Conservation (phyloP, 2,113 vertebrate species). For the Epinephelus cyanopodus region DNA sequence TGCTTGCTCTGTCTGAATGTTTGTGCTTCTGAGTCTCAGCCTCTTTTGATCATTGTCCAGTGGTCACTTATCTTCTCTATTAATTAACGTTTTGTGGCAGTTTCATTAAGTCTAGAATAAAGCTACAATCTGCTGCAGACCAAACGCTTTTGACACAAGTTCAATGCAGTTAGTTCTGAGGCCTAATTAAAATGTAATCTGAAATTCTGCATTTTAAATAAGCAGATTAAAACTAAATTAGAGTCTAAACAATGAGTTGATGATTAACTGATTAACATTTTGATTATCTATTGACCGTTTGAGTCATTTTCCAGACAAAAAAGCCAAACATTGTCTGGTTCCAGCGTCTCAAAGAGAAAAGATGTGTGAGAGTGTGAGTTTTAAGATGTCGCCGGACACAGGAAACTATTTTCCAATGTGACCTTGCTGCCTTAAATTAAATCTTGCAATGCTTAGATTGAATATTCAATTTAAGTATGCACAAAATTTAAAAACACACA, state of each 20-base stretch:
- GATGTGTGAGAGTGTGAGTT: neutral
- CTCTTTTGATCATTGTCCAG: conserved; percentile 31
- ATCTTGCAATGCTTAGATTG: neutral
- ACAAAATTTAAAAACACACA: neutral
- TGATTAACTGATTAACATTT: conserved; percentile 19
- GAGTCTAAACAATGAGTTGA: neutral
- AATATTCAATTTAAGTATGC: neutral
- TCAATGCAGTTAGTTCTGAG: conserved; percentile 2
- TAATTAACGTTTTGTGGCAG: conserved; percentile 2
- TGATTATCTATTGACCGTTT: neutral
- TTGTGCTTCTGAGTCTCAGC: conserved; percentile 19
- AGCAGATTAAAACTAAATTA: conserved; percentile 3
- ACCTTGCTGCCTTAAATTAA: neutral
- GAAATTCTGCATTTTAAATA: conserved; percentile 1
- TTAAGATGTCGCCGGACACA: neutral
- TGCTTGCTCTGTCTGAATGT: neutral
- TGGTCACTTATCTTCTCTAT: conserved; percentile 18
- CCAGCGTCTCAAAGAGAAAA: neutral
- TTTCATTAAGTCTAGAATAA: conserved; percentile 28
- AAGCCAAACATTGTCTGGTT: neutral
- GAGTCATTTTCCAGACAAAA: neutral
- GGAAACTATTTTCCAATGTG: neutral
- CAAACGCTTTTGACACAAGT: neutral
- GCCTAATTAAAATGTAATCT: conserved; percentile 13
- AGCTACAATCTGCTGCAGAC: conserved; percentile 4